phyloP scores from a whole-genome alignment of 2,797 vertebrate genomes.

The Hydrolagus colliei region DNA sequence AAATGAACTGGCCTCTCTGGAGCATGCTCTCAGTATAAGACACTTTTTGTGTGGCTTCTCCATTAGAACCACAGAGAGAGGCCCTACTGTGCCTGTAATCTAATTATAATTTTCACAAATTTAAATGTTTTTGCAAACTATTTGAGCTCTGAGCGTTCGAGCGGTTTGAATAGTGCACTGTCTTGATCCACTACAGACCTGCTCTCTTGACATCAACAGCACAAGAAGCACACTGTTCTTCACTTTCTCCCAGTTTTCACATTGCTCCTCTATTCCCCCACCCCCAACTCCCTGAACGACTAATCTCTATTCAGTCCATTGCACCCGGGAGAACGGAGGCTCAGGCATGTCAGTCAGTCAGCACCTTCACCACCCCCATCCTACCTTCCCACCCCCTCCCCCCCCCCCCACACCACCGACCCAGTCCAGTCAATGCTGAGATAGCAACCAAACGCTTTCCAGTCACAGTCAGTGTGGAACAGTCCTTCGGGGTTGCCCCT shows the following conservation, averaged over 20 bases:
- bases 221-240: conserved; percentile 10
- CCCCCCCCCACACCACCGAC: no score
- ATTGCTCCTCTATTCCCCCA: not conserved
- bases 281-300: no score
- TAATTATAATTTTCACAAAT: conserved; percentile 26
- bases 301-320: no score
- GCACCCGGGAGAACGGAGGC: no score
- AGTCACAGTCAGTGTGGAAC: no score
- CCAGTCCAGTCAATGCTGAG: no score
- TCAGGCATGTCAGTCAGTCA: no score
- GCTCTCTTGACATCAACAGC: not conserved
- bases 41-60: not conserved
- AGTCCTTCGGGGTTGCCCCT: no score
- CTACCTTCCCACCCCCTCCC: no score
- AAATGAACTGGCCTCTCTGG: conserved; percentile 1
- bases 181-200: conserved; percentile 17
- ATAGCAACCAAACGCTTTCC: no score
- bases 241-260: not conserved
- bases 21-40: not conserved
- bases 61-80: not conserved
- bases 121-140: conserved; percentile 15
- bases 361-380: no score
- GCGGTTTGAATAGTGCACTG: conserved; percentile 21
- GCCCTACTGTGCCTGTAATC: conserved; percentile 12
- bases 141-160: not conserved